Evolutionary conservation across 2,888 invertebrate genomes (phyloP), one percentile per base, ranked within the genome.

Genomic region (Carterocephalus palaemon): DNA sequence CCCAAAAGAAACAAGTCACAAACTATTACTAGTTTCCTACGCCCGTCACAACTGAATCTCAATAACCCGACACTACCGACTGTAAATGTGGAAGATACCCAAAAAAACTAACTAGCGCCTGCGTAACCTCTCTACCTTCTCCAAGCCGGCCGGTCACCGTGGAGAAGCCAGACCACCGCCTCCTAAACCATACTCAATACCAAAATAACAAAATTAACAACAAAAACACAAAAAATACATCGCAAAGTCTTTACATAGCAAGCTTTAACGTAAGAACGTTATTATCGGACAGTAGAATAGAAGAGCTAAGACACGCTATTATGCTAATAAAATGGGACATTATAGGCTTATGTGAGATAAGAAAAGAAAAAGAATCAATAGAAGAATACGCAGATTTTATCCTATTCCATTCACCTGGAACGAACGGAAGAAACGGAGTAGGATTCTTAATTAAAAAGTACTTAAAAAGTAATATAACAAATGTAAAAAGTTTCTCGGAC

Each of bases 341-440:
- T 6, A 47, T 56, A 17, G 54, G 57, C 4, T 22, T 58, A 13
- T 31, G 45, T 2, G 58, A 55, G 42, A 47, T 39, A 10, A 52
- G 54, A 49, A 47, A 51, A 50, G 32, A 38, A 29, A 53, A 54
- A 1, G 39, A 53, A 24, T 12, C 12, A 9, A 57, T 56, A 13
- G 46, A 48, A 50, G 56, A 58, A 47, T 45, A 56, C 17, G 8
- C 46, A 1, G 47, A 60, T 8, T 57, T 49, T 23, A 55, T 60
- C 2, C 7, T 60, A 1, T 56, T 12, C 20, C 47, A 56, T 20
- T 50, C 38, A 33, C 32, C 49, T 4, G 34, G 48, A 12, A 52
- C 37, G 2, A 37, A 31, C 6, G 56, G 54, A 3, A 45, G 24
- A 24, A 47, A 55, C 28, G 55, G 55, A 29, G 51, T 56, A 7